Base-by-base conservation (phyloP, 1,140 invertebrate genomes). In the Drusus annulatus region DNA sequence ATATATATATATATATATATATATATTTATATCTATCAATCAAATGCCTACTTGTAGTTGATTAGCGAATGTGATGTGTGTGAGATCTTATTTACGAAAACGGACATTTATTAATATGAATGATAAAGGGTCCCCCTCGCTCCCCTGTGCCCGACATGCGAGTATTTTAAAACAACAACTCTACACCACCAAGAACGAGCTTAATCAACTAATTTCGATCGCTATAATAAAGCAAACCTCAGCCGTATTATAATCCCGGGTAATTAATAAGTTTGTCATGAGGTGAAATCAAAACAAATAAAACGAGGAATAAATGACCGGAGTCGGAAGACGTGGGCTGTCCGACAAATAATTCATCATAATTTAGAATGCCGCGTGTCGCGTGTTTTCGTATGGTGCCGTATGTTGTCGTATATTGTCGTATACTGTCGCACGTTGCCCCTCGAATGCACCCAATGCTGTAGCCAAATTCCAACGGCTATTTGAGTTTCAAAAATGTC, bases 301-400 rank as follows among this genome's bases (percentile, higher is more conserved):
- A 60, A 60, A 23, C 23, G 19, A 0, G 17, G 56, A 60, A 60
- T 60, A 60, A 60, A 60, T 23, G 56, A 23, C 17, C 56, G 8
- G 17, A 19, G 17, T 23, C 56, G 23, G 56, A 36, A 25, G 62
- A 65, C 25, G 62, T n/a, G 36, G 31, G 28, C 62, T 15, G 25
- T 19, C 68, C 17, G 68, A 71, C 68, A 51, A 51, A 71, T 50
- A 51, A 71, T 71, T 21, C 68, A 51, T 71, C 68, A 71, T 71
- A 71, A 71, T 71, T 74, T 74, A 56, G 45, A 74, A 74, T 74
- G 71, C 71, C 71, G n/a, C 10, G 21, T 21, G 54, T 74, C 71
- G 25, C 10, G 5, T n/a, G 16, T 19, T 73, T n/a, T 54, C 31
- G 31, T 36, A 36, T 8, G 6, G 4, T 36, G 6, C 8, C 31